Evolutionary conservation across 1,140 invertebrate species (phyloP), one percentile per base, ranked within the genome.

Genomic region (Atta texana): DNA sequence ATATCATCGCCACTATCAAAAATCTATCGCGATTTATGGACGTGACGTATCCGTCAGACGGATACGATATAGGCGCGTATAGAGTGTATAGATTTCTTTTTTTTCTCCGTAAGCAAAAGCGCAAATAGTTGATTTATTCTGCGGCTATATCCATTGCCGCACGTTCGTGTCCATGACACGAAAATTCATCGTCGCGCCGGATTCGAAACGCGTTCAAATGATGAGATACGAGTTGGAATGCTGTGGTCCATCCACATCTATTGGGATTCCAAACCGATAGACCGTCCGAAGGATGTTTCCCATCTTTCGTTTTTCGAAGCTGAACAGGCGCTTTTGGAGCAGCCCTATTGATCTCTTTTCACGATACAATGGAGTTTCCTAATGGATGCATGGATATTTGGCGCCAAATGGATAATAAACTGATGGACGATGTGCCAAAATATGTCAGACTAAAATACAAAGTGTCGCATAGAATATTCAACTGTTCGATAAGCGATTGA

Each of bases 261-360:
- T 91, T 61, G 51, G 78, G 69, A 91, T 90, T 87, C 78, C 72
- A 53, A 59, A n/a, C 85, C 86, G 81, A 90, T 88, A 71, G 77
- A 59, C 88, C 78, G 87, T 75, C 8, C 49, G 63, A 8, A 18
- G 77, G 16, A 51, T 18, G 44, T 68, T 68, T 16, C 18, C 2
- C 21, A 44, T 14, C 16, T n/a, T 28, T 55, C 14, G 31, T 82
- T 82, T 21, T 18, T 44, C 78, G 21, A 44, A 10, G 24, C 4
- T 24, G n/a, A 10, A 39, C n/a, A 31, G 31, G 16, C 66, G 21
- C 10, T 57, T 55, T 24, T 63, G 10, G 34, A 49, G 16, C 21
- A 76, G 16, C 5, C 51, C 6, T 14, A 77, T 63, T 39, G 24
- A 63, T 77, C 34, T 3, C 18, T 31, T 61, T 61, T 61, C 21